Conservation (phyloP, 2,888 invertebrate species). For the Tetragonula carbonaria region DNA sequence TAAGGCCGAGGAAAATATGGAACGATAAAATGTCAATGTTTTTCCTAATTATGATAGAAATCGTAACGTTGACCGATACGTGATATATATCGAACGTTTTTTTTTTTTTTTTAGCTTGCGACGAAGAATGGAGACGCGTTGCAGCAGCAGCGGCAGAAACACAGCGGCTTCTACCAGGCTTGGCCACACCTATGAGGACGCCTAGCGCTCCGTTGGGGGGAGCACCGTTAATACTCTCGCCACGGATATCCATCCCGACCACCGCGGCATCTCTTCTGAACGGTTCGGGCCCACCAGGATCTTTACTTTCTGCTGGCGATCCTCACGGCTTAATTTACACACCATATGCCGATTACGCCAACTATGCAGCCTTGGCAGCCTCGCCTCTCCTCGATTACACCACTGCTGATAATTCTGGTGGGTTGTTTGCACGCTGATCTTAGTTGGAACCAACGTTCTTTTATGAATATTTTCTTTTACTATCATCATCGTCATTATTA, state of each 20-base stretch:
- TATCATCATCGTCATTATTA: slow-evolving; percentile 5
- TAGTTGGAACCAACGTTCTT: slow-evolving; percentile 84
- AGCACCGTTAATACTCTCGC: slow-evolving; percentile 96
- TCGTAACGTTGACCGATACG: too few relatives aligned
- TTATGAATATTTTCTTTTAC: slow-evolving; percentile 37
- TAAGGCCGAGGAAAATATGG: too few relatives aligned
- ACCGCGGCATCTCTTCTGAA: slow-evolving; percentile 88
- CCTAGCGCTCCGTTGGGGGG: slow-evolving; percentile 93
- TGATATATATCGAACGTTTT: slow-evolving; percentile 74
- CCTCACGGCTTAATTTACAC: slow-evolving; percentile 95
- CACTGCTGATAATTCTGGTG: slow-evolving; percentile 96
- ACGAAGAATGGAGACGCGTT: slow-evolving; percentile 94
- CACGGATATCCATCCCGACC: slow-evolving; percentile 93
- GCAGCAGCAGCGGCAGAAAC: slow-evolving; percentile 93
- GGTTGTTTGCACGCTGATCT: slow-evolving; percentile 94
- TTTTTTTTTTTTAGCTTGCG: slow-evolving; percentile 87
- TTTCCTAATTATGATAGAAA: too few relatives aligned
- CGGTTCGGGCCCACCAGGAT: slow-evolving; percentile 88
- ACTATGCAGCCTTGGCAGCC: slow-evolving; percentile 93
- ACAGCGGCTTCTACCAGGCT: slow-evolving; percentile 90
- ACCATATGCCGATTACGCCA: slow-evolving; percentile 94
- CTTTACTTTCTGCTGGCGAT: slow-evolving; percentile 88
- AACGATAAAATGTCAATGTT: too few relatives aligned
- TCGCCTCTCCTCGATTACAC: slow-evolving; percentile 94
- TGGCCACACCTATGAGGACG: slow-evolving; percentile 87